Evolutionary conservation across 2,888 invertebrate genomes (phyloP).

Genomic region (Andricus curvator): DNA sequence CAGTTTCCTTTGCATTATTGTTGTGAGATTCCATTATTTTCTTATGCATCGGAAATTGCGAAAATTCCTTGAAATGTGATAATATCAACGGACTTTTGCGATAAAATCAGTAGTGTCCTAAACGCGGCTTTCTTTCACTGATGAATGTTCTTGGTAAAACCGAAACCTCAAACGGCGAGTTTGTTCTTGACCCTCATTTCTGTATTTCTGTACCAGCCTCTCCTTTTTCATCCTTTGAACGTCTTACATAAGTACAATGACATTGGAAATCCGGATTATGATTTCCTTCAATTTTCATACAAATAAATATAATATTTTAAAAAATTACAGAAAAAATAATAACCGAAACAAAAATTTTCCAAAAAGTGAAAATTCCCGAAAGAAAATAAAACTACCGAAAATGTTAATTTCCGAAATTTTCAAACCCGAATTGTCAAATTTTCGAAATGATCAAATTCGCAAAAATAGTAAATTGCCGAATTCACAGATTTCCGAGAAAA

Average conservation of each 20-base stretch:
- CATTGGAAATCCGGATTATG: too few relatives aligned
- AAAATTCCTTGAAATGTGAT: constrained; percentile 20
- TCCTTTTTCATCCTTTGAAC: background rate
- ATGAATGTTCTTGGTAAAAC: constrained; percentile 34
- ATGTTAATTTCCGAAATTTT: too few relatives aligned
- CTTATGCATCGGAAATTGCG: constrained; percentile 1
- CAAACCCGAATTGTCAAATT: too few relatives aligned
- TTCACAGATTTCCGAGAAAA: too few relatives aligned
- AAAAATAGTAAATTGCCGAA: too few relatives aligned
- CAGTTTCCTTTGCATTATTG: background rate
- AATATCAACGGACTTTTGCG: constrained; percentile 15
- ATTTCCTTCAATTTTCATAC: too few relatives aligned
- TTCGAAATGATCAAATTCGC: too few relatives aligned
- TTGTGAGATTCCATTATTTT: background rate
- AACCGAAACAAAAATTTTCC: too few relatives aligned
- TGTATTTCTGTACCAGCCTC: background rate
- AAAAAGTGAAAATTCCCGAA: too few relatives aligned
- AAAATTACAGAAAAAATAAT: too few relatives aligned
- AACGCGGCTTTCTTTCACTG: constrained; percentile 22
- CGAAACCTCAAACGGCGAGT: constrained; percentile 20
- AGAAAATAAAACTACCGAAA: too few relatives aligned
- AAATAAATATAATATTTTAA: too few relatives aligned
- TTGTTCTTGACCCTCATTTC: constrained; percentile 41
- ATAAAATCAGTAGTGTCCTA: background rate
- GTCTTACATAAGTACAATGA: background rate